Percentiles rank a stretch among this genome's conserved stretches.
phyloP scores from a whole-genome alignment of 2,113 vertebrate genomes.

The Eupsittula cactorum region DNA sequence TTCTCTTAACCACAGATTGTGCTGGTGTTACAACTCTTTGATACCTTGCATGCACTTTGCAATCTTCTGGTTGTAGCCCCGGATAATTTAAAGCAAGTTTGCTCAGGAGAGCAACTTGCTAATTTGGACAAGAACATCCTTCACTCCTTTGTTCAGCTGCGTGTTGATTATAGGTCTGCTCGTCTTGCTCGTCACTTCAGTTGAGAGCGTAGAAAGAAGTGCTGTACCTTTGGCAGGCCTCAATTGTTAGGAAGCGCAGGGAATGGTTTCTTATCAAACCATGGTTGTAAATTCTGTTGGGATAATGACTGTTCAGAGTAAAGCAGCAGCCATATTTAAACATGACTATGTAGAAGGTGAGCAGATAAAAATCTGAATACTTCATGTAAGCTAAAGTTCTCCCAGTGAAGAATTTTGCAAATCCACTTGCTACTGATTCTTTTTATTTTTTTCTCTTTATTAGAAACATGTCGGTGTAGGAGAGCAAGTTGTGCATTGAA shows the following conservation, averaged over 20 bases:
- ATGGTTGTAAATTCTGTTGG: slow-evolving; percentile 52
- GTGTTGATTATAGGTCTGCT: slow-evolving; percentile 94
- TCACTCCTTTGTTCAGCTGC: slow-evolving; percentile 96
- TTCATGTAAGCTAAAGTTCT: slow-evolving; percentile 41
- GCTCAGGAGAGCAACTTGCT: slow-evolving; percentile 97
- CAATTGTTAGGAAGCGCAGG: slow-evolving; percentile 66
- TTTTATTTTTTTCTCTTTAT: neutral
- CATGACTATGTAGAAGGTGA: neutral
- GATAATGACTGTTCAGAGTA: slow-evolving; percentile 52
- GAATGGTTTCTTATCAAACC: slow-evolving; percentile 49
- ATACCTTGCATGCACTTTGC: slow-evolving; percentile 97
- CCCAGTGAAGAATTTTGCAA: slow-evolving; percentile 34
- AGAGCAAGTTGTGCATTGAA: slow-evolving; percentile 44
- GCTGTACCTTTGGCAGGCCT: slow-evolving; percentile 10
- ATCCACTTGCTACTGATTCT: slow-evolving; percentile 34
- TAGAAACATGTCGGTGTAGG: slow-evolving; percentile 17
- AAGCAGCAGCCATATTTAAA: slow-evolving; percentile 71
- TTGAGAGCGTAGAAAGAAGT: slow-evolving; percentile 70
- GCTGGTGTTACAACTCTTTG: slow-evolving; percentile 96
- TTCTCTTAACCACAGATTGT: slow-evolving; percentile 82
- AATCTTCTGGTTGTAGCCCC: slow-evolving; percentile 98
- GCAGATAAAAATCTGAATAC: slow-evolving; percentile 30
- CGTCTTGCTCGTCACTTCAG: slow-evolving; percentile 97
- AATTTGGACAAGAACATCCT: slow-evolving; percentile 97
- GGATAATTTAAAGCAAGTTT: slow-evolving; percentile 98